Percentiles rank a stretch among this genome's conserved stretches.
These are phyloP conservation scores for Notolepis coatsorum DNA, from an alignment of 2,797 vertebrate genomes.

Conservation along the genomic window DNA sequence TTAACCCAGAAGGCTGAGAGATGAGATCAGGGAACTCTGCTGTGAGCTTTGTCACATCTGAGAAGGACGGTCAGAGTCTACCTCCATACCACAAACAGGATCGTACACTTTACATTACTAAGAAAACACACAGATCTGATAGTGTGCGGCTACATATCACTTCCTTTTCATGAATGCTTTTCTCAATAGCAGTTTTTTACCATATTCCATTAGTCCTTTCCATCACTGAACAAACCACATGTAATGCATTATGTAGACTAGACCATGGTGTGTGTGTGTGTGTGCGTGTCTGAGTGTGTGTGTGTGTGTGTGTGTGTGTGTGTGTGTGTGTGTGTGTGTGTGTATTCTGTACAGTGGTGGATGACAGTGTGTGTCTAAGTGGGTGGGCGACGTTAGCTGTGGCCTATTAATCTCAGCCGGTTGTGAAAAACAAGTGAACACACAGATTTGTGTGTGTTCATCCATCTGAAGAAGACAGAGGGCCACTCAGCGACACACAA, in stretches of 20 bases:
- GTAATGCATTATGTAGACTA: too few relatives aligned
- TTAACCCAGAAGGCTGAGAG: neutral
- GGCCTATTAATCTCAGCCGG: slow-evolving; percentile 50
- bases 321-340: too few relatives aligned
- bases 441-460: slow-evolving; percentile 52
- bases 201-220: slow-evolving; percentile 26
- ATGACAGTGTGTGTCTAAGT: slow-evolving; percentile 29
- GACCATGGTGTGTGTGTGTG: too few relatives aligned
- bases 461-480: slow-evolving; percentile 44
- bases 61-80: slow-evolving; percentile 3
- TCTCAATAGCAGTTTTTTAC: slow-evolving; percentile 1
- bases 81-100: too few relatives aligned
- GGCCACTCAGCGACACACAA: slow-evolving; percentile 37
- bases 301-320: too few relatives aligned
- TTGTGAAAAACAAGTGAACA: slow-evolving; percentile 55
- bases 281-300: too few relatives aligned
- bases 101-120: too few relatives aligned
- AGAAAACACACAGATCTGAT: too few relatives aligned
- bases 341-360: too few relatives aligned
- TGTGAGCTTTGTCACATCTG: too few relatives aligned
- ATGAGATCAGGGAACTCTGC: neutral
- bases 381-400: slow-evolving; percentile 4
- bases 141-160: too few relatives aligned
- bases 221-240: slow-evolving; percentile 30
- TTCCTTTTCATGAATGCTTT: too few relatives aligned